Base-by-base conservation (phyloP, 1,140 invertebrate genomes). In the Philaenus spumarius region DNA sequence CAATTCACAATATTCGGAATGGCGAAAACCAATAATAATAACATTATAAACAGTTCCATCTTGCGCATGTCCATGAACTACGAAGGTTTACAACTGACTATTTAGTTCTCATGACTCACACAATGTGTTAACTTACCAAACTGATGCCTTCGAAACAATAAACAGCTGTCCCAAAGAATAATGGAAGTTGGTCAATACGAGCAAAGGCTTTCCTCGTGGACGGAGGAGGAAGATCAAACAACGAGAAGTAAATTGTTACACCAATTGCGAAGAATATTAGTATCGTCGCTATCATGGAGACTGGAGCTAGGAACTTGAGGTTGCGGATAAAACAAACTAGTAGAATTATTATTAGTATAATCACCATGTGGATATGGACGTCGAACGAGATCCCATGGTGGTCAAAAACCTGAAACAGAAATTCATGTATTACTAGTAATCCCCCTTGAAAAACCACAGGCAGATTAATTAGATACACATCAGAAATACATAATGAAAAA, bases 71-170 rank as follows among this genome's bases (percentile, higher is more conserved):
- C n/a, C 7, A 37, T 37, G 9, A 37, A n/a, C 35, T 9, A 37
- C n/a, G 9, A 37, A 37, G 35, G 35, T 9, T 37, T 37, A 37
- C n/a, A 7, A 7, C 35, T 37, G n/a, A n/a, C 7, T n/a, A 7
- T 37, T n/a, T 37, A n/a, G 35, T 37, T 9, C 35, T 9, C 35
- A 37, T 37, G 35, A 9, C 7, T 37, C 7, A 9, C 7, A 9
- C 35, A 9, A 37, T 37, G 35, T 9, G 35, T n/a, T 9, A 7
- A 63, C 63, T 66, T 60, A 72, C 66, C 58, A 93, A 87, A 69
- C 88, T 89, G 67, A 94, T 93, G 51, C 91, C 91, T 75, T 94
- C 91, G 62, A 93, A 78, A 2, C 90, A 89, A 64, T 92, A 94
- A 64, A 94, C 90, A 6, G 87, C 88, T 1, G 87, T 93, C 55